These are phyloP conservation scores for Hyperopisus bebe DNA, from an alignment of 2,113 vertebrate genomes.

Conservation along the genomic window DNA sequence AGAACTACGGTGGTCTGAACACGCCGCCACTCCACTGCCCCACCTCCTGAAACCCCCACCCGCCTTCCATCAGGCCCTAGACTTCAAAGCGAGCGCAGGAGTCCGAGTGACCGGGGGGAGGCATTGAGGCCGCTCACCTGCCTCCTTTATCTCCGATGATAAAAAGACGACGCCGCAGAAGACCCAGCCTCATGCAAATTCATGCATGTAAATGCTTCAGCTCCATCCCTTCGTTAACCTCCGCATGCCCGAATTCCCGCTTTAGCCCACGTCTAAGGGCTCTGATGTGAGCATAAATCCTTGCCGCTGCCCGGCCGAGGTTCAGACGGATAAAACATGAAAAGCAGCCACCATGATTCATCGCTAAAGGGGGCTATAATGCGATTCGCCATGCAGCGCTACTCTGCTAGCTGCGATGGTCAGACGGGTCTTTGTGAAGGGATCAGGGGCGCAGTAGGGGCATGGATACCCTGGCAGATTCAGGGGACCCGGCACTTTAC, in stretches of 20 bases:
- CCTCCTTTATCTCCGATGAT: not conserved
- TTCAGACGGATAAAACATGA: not conserved
- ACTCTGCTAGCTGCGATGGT: not conserved
- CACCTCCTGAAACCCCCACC: not conserved
- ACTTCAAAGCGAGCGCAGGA: not conserved
- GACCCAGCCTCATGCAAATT: not conserved
- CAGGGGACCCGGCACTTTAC: not conserved
- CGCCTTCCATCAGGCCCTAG: not conserved
- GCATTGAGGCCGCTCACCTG: not conserved
- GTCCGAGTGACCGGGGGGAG: not conserved
- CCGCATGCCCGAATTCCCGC: not conserved
- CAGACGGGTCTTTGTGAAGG: not conserved
- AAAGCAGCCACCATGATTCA: not conserved
- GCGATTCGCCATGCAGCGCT: not conserved
- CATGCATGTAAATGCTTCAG: not conserved
- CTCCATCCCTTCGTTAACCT: not conserved
- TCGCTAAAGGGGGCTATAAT: not conserved
- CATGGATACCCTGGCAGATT: not conserved
- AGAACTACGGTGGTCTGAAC: not conserved
- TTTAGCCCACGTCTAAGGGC: not conserved
- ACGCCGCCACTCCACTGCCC: not conserved
- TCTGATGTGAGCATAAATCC: not conserved
- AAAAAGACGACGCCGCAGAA: not conserved
- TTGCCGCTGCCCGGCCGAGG: not conserved
- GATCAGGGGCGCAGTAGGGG: not conserved